A percentile compares a stretch with the other conserved stretches of the same genome.
Conservation (phyloP, 2,797 vertebrate genomes). For the Phalanger gymnotis region DNA sequence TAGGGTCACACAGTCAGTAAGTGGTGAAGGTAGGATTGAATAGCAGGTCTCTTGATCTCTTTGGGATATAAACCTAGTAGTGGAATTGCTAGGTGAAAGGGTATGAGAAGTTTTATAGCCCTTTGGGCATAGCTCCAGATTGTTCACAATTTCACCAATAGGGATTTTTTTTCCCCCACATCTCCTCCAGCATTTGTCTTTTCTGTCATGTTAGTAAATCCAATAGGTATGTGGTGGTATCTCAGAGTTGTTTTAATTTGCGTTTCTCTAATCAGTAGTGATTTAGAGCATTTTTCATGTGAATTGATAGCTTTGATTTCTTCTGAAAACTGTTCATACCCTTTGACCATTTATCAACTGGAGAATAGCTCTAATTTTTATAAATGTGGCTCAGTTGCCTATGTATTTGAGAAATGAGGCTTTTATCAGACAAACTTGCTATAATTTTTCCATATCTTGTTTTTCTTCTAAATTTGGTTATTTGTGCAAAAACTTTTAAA, state of each 20-base stretch:
- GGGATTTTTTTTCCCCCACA: neutral
- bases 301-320: neutral
- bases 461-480: too few species aligned
- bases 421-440: too few species aligned
- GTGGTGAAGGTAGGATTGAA: neutral
- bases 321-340: neutral
- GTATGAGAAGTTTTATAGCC: neutral
- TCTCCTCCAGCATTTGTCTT: neutral
- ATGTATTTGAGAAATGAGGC: neutral
- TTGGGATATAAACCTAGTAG: neutral
- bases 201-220: neutral
- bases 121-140: neutral
- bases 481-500: too few species aligned
- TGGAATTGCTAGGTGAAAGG: neutral
- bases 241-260: neutral
- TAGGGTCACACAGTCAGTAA: neutral
- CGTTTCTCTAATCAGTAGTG: neutral
- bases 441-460: too few species aligned
- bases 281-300: neutral
- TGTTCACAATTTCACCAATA: neutral
- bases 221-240: neutral
- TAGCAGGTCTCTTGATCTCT: neutral
- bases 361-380: neutral
- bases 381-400: neutral
- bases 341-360: neutral